These are phyloP conservation scores for Clarias pachynema DNA, from an alignment of 2,797 vertebrate species.

Conservation along the genomic window DNA sequence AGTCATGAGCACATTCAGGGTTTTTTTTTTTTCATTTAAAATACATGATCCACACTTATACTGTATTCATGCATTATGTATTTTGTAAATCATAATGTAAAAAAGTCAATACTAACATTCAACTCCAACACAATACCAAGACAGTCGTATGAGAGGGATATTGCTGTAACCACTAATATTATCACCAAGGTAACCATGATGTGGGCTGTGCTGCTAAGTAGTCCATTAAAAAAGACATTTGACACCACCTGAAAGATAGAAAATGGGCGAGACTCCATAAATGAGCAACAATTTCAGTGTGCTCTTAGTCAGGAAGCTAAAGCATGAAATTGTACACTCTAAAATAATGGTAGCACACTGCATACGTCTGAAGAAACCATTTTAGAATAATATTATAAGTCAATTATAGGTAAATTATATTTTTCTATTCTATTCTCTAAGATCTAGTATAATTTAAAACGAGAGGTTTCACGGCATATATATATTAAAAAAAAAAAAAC, in stretches of 20 bases:
- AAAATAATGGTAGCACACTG: not conserved
- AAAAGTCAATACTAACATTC: conserved; percentile 82
- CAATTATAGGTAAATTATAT: not conserved
- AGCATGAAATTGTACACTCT: not conserved
- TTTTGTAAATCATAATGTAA: not conserved
- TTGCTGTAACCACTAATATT: conserved; percentile 74
- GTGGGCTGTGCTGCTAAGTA: conserved; percentile 79
- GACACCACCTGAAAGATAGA: conserved; percentile 83
- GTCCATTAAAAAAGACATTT: conserved; percentile 83
- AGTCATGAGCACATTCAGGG: not conserved
- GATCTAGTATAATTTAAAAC: conserved; percentile 12
- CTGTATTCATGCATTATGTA: not conserved
- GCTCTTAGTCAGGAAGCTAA: not conserved
- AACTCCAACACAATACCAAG: conserved; percentile 91
- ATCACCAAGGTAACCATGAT: conserved; percentile 79
- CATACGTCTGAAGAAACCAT: not conserved
- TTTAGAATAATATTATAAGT: not conserved
- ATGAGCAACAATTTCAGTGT: not conserved
- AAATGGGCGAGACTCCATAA: conserved; percentile 6
- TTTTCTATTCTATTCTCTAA: not conserved
- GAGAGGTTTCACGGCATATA: not conserved
- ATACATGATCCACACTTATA: not conserved
- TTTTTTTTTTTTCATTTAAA: not conserved
- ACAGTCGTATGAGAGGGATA: conserved; percentile 87
- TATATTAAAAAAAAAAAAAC: not conserved